Percentiles rank a stretch among this genome's conserved stretches.
Conservation (phyloP, 2,888 invertebrate genomes). For the Zaprionus lineosus region DNA sequence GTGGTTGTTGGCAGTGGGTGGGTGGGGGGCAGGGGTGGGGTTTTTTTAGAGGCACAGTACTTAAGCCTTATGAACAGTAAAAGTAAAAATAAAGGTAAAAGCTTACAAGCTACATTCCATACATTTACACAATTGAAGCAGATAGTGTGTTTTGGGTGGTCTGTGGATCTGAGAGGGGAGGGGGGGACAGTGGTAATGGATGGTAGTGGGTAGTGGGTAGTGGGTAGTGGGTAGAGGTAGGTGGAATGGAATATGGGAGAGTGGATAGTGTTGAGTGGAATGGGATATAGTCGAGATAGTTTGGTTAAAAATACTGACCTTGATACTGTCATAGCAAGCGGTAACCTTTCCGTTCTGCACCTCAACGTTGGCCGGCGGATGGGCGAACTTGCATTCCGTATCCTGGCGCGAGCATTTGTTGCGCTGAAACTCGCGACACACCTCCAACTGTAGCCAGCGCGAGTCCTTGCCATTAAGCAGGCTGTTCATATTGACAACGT, state of each 20-base stretch:
- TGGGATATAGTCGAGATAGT: neutral
- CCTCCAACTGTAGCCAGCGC: constrained; percentile 99
- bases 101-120: constrained; percentile 70
- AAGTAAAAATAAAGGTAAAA: constrained; percentile 44
- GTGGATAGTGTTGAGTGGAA: neutral
- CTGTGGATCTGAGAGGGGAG: constrained; percentile 18
- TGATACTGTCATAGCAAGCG: constrained; percentile 99
- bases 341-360: constrained; percentile 99
- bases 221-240: neutral
- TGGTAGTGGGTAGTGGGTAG: neutral
- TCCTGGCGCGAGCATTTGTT: constrained; percentile 99
- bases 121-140: constrained; percentile 57
- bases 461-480: constrained; percentile 99
- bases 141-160: constrained; percentile 25
- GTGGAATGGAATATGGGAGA: neutral
- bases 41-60: constrained; percentile 19
- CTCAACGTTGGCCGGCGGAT: constrained; percentile 99
- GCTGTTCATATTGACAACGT: constrained; percentile 98
- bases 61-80: constrained; percentile 51
- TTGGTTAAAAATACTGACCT: constrained; percentile 88
- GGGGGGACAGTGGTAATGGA: neutral
- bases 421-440: constrained; percentile 99
- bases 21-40: neutral
- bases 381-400: constrained; percentile 99
- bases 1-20: neutral